A percentile compares a stretch with the other conserved stretches of the same genome.
Conservation (phyloP, 2,113 vertebrate species). For the Atlantisia rogersi region DNA sequence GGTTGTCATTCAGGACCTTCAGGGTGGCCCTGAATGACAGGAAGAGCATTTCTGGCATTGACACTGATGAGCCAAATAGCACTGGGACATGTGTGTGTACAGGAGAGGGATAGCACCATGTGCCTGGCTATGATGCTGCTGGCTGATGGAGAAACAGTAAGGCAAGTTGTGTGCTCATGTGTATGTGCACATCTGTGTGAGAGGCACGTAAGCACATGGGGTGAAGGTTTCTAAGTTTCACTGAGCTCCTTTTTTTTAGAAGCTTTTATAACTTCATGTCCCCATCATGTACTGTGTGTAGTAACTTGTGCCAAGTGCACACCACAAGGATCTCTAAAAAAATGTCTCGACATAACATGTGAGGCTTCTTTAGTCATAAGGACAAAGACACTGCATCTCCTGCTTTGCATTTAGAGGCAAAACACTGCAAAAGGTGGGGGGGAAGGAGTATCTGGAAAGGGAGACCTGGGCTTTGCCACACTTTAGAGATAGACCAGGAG, state of each 20-base stretch:
- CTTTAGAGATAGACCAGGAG: background rate
- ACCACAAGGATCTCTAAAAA: accelerated
- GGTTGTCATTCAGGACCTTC: background rate
- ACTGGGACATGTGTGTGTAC: accelerated
- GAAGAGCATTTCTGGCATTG: background rate
- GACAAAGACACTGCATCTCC: background rate
- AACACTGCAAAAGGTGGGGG: background rate
- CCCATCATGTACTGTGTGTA: background rate
- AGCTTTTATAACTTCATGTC: background rate
- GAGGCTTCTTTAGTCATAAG: background rate
- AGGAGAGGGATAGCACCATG: accelerated
- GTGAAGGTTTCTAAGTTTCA: background rate
- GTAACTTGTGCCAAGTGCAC: background rate
- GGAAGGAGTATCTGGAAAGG: background rate
- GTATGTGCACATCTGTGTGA: background rate
- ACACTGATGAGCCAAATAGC: background rate
- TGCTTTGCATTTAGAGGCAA: background rate
- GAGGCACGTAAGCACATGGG: background rate
- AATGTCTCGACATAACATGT: background rate
- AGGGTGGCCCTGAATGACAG: background rate
- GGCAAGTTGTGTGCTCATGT: accelerated
- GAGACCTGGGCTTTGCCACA: background rate
- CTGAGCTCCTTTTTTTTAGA: background rate
- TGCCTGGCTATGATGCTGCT: background rate
- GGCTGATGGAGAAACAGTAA: background rate